Evolutionary conservation across 2,113 vertebrate genomes (phyloP).

Genomic region (Anguilla rostrata): DNA sequence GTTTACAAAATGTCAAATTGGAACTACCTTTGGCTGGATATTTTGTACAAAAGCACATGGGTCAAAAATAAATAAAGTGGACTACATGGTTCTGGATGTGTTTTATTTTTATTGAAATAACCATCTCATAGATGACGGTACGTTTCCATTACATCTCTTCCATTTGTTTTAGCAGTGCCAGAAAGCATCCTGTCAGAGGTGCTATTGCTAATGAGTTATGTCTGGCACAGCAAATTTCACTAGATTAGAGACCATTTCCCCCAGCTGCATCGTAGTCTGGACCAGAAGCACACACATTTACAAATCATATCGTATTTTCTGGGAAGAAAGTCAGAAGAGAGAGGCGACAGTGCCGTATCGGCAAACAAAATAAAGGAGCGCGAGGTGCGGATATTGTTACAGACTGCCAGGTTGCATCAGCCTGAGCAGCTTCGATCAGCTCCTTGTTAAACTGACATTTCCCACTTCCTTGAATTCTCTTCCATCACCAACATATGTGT

Average conservation of each 20-base stretch:
- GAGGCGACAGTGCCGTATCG: neutral
- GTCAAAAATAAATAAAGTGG: neutral
- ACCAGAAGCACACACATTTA: neutral
- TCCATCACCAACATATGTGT: neutral
- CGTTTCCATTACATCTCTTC: neutral
- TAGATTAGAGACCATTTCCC: neutral
- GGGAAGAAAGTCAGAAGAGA: slow-evolving; percentile 4
- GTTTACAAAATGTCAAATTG: neutral
- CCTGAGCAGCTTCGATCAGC: neutral
- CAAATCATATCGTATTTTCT: neutral
- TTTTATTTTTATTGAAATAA: neutral
- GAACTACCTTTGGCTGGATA: neutral
- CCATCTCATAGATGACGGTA: neutral
- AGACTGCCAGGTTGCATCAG: slow-evolving; percentile 6
- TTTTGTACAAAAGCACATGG: neutral
- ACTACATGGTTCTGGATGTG: neutral
- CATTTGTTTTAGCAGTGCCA: neutral
- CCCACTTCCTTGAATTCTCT: neutral
- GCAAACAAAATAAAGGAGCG: neutral
- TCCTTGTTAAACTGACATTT: neutral
- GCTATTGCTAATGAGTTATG: neutral
- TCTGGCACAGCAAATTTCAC: neutral
- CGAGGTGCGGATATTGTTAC: neutral
- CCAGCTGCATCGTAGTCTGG: neutral
- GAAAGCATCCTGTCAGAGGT: neutral